phyloP scores from a whole-genome alignment of 1,140 invertebrate species.

The Drosophila triauraria region DNA sequence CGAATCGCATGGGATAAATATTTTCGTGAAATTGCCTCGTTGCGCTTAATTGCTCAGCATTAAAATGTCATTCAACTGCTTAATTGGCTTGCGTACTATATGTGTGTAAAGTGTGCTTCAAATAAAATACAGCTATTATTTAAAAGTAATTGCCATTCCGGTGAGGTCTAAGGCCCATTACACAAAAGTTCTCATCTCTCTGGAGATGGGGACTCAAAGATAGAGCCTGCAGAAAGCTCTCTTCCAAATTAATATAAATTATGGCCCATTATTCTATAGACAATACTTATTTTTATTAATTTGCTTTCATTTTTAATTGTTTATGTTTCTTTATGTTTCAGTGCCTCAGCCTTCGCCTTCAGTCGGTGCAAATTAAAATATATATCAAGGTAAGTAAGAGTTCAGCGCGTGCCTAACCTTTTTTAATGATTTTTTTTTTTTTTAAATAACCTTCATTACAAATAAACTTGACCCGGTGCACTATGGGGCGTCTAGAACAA shows the following conservation, averaged over 20 bases:
- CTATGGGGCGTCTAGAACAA: no score
- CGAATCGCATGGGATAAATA: slow-evolving; percentile 65
- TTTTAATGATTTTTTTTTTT: slow-evolving; percentile 40
- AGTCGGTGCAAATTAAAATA: slow-evolving; percentile 12
- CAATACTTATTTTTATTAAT: slow-evolving; percentile 18
- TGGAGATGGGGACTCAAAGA: slow-evolving; percentile 1
- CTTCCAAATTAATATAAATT: slow-evolving; percentile 8
- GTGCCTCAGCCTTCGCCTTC: background rate
- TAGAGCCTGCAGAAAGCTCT: background rate
- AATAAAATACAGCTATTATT: slow-evolving; percentile 71
- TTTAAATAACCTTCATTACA: slow-evolving; percentile 45
- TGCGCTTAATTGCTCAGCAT: slow-evolving; percentile 70
- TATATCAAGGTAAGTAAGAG: slow-evolving; percentile 31
- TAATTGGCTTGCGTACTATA: slow-evolving; percentile 62
- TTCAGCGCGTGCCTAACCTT: slow-evolving; percentile 31
- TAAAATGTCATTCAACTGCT: slow-evolving; percentile 81
- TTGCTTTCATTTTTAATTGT: slow-evolving; percentile 9
- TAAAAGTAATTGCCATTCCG: slow-evolving; percentile 63
- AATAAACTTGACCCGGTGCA: slow-evolving; percentile 24
- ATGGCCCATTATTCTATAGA: slow-evolving; percentile 29
- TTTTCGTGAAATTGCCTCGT: slow-evolving; percentile 35
- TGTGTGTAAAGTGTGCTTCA: slow-evolving; percentile 68
- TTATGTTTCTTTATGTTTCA: background rate
- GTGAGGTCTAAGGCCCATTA: slow-evolving; percentile 14
- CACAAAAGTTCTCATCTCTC: slow-evolving; percentile 14